Base-by-base conservation (phyloP, 2,888 invertebrate species). In the Nemotelus nigrinus region DNA sequence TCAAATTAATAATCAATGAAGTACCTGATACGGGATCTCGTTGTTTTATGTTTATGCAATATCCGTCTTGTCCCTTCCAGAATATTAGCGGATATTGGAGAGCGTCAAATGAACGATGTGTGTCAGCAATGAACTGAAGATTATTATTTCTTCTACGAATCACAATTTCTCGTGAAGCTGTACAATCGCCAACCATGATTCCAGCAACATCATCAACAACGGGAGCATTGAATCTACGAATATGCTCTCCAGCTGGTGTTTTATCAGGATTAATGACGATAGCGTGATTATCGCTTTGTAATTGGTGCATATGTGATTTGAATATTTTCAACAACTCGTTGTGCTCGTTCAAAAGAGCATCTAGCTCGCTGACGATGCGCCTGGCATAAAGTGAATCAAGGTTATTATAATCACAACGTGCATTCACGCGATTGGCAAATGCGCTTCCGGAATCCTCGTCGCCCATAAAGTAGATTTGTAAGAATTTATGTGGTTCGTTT, bases 151-250 rank as follows among this genome's bases (percentile, higher is more conserved):
- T 80, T 70, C 81, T 80, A 47, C 75, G 79, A 80, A 83, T 80
- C 79, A 82, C 80, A 57, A 82, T 81, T 79, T 82, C 75, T 79
- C 81, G 80, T 48, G 79, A 67, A 50, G 47, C 80, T 78, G 78
- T 76, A 55, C 78, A 80, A 55, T 82, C 81, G 80, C 82, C 82
- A 81, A 83, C 83, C 80, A 83, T 82, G 80, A 83, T 81, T 79
- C 77, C 81, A 80, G 81, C 83, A 82, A 83, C 82, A 72, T 83
- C 82, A 60, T 82, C 81, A 81, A 80, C 80, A 80, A 81, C 82
- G 78, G 84, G 84, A 78, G 83, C 84, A 81, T 86, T 84, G 81
- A 83, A 85, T 84, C 84, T 83, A 81, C 84, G 81, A 4, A 82
- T 58, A n/a, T 55, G 76, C 58, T 70, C 71, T 78, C 78, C 78